Evolutionary conservation across 2,888 invertebrate species (phyloP).

Genomic region (Drosophila barbarae): DNA sequence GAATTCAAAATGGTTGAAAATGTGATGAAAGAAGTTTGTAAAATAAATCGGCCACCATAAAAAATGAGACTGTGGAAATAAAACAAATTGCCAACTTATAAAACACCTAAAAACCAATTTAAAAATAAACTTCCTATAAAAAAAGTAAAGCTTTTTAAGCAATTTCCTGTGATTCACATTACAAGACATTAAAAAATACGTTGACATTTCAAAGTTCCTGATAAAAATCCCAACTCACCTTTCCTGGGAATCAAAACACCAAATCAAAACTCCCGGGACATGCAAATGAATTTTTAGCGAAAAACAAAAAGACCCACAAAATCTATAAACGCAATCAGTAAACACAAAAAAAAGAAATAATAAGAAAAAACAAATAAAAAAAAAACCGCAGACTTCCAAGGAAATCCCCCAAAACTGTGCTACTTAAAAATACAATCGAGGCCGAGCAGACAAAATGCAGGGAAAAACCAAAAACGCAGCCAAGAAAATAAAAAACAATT

Average conservation of each 20-base stretch:
- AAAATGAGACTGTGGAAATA: background rate
- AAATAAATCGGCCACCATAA: slow-evolving; percentile 1
- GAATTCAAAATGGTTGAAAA: slow-evolving; percentile 31
- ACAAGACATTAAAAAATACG: slow-evolving; percentile 15
- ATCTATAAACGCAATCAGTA: slow-evolving; percentile 36
- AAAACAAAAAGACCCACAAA: slow-evolving; percentile 31
- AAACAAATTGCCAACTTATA: background rate
- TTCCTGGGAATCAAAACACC: slow-evolving; percentile 32
- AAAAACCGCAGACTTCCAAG: slow-evolving; percentile 48
- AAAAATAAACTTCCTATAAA: slow-evolving; percentile 24
- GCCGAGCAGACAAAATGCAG: slow-evolving; percentile 14
- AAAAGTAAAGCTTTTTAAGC: background rate
- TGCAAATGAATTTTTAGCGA: slow-evolving; percentile 42
- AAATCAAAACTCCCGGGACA: slow-evolving; percentile 16
- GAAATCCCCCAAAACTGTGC: slow-evolving; percentile 69
- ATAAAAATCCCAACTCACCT: slow-evolving; percentile 22
- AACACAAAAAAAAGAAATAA: slow-evolving; percentile 20
- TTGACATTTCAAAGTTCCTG: slow-evolving; percentile 40
- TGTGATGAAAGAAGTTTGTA: slow-evolving; percentile 22
- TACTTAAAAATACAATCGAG: slow-evolving; percentile 51
- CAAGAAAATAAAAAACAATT: slow-evolving; percentile 15
- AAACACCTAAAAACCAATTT: background rate
- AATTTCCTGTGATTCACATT: slow-evolving; percentile 35
- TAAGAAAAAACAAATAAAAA: slow-evolving; percentile 20
- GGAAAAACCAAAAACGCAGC: slow-evolving; percentile 8